These are phyloP conservation scores for Idaea biselata DNA, from an alignment of 2,888 invertebrate species.

Conservation along the genomic window DNA sequence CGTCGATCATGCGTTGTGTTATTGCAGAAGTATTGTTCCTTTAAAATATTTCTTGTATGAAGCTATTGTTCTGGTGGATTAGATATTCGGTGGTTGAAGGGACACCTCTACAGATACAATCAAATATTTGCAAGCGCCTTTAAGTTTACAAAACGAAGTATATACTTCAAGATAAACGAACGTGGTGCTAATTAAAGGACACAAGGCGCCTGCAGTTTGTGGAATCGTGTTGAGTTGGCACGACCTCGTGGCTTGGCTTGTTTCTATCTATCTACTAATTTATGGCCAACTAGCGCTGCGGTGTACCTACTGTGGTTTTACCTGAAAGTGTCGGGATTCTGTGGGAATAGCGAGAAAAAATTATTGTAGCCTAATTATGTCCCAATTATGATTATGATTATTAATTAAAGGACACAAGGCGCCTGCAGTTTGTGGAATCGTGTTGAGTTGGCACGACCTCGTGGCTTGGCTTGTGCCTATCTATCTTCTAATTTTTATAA, in stretches of 20 bases:
- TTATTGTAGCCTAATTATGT: too few relatives aligned
- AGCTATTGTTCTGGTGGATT: too few relatives aligned
- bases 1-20: too few relatives aligned
- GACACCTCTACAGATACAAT: not conserved
- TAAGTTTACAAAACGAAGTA: not conserved
- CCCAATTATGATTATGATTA: too few relatives aligned
- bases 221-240: constrained; percentile 5
- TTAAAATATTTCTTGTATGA: too few relatives aligned
- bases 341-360: too few relatives aligned
- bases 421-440: constrained; percentile 2
- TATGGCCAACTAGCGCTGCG: not conserved
- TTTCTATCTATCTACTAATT: not conserved
- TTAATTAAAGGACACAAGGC: too few relatives aligned
- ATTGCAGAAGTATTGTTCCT: too few relatives aligned
- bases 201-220: constrained; percentile 2
- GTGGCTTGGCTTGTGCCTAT: constrained; percentile 5
- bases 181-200: not conserved
- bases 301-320: too few relatives aligned
- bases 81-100: too few relatives aligned
- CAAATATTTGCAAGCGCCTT: not conserved
- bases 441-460: constrained; percentile 11
- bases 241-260: constrained; percentile 12
- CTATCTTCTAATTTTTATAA: too few relatives aligned
- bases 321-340: not conserved
- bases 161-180: not conserved